Conservation (phyloP, 2,113 vertebrate species). For the Cyanoderma ruficeps region DNA sequence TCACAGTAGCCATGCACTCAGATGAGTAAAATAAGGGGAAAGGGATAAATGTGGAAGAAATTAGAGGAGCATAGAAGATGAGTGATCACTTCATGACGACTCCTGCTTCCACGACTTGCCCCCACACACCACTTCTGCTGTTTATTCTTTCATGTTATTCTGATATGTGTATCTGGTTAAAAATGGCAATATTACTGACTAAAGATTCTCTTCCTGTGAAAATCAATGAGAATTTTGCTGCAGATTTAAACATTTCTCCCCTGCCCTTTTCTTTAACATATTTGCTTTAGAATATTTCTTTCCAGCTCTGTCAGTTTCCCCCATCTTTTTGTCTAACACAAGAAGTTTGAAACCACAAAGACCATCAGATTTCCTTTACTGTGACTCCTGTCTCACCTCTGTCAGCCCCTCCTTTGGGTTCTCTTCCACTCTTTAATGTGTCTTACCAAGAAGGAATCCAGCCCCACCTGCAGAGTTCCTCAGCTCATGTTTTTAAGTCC, state of each 20-base stretch:
- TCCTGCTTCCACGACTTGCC: neutral
- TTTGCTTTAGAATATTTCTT: neutral
- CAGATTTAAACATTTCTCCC: neutral
- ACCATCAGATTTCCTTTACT: neutral
- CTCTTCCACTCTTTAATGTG: neutral
- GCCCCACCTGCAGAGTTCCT: neutral
- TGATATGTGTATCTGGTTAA: neutral
- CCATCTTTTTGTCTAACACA: neutral
- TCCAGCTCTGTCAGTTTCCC: neutral
- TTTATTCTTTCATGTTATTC: neutral
- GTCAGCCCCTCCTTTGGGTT: neutral
- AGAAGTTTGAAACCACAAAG: neutral
- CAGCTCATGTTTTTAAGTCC: neutral
- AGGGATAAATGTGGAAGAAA: neutral
- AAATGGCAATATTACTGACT: neutral
- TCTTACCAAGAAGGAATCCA: neutral
- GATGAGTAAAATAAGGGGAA: neutral
- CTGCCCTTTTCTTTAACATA: neutral
- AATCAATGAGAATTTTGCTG: neutral
- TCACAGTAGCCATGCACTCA: neutral
- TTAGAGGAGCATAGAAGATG: neutral
- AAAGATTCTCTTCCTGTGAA: neutral
- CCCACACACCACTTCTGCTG: neutral
- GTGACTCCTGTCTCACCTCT: neutral
- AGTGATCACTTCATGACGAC: neutral